Evolutionary conservation across 2,113 vertebrate genomes (phyloP).

Genomic region (Thryonomys swinderianus): DNA sequence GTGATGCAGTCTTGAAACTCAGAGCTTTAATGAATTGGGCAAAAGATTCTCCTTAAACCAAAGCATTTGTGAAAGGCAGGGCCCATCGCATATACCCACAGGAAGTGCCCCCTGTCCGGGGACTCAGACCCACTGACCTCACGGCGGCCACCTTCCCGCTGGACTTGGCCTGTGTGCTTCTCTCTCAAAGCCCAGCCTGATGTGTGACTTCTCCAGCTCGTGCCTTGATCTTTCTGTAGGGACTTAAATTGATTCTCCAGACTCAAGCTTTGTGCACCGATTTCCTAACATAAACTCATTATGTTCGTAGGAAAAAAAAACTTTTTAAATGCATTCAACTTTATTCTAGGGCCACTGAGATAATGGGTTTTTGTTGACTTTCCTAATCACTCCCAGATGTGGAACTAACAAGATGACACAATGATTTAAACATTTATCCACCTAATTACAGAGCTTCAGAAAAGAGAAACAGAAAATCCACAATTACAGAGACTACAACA

Average conservation of each 20-base stretch:
- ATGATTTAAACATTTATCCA: not conserved
- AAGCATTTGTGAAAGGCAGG: not conserved
- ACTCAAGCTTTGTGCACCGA: not conserved
- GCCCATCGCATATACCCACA: rapidly evolving
- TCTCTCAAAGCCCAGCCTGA: rapidly evolving
- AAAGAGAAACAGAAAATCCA: not conserved
- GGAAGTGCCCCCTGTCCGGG: not conserved
- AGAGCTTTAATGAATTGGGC: not conserved
- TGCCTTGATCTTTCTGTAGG: too few relatives aligned
- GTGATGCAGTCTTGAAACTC: not conserved
- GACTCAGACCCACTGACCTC: not conserved
- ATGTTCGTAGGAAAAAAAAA: not conserved
- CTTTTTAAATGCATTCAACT: not conserved
- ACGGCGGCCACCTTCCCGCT: rapidly evolving
- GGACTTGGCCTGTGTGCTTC: not conserved
- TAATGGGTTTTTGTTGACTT: not conserved
- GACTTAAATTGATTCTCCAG: not conserved
- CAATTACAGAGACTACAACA: not conserved
- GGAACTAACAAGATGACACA: constrained; percentile 5
- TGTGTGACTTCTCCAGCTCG: not conserved
- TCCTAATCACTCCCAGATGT: constrained; percentile 7
- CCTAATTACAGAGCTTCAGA: not conserved
- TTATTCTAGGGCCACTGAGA: not conserved
- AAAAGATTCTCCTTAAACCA: not conserved
- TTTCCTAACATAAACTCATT: not conserved